These are phyloP conservation scores for Sceliomorpha sp. DNA, from an alignment of 2,888 invertebrate genomes.

Conservation along the genomic window DNA sequence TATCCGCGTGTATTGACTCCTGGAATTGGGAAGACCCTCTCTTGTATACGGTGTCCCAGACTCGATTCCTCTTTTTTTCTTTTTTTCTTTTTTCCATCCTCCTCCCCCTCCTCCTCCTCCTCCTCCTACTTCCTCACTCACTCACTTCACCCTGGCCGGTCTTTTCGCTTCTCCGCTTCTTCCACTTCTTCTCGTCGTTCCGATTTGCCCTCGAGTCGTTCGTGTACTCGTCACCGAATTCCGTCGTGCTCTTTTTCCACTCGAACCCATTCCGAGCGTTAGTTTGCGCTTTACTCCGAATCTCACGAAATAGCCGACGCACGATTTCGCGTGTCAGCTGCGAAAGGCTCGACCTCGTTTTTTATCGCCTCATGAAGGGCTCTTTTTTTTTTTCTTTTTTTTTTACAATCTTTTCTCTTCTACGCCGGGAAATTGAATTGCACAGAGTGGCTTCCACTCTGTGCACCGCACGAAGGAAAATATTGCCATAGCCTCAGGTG, in stretches of 20 bases:
- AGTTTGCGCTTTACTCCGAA: neutral
- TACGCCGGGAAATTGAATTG: slow-evolving; percentile 32
- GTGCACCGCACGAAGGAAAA: slow-evolving; percentile 10
- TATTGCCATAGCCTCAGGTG: slow-evolving; percentile 33
- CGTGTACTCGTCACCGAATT: slow-evolving; percentile 16
- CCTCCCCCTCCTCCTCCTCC: neutral
- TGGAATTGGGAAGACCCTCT: slow-evolving; percentile 70
- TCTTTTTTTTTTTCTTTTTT: no score
- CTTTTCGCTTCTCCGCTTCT: slow-evolving; percentile 11
- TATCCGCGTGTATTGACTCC: slow-evolving; percentile 73
- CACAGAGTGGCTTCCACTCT: neutral
- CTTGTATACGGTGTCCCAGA: slow-evolving; percentile 55
- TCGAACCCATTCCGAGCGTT: slow-evolving; percentile 9
- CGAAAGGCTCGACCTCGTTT: slow-evolving; percentile 22
- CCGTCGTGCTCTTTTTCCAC: slow-evolving; percentile 27
- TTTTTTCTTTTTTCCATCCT: slow-evolving; percentile 6
- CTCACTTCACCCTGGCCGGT: slow-evolving; percentile 1
- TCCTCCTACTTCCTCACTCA: slow-evolving; percentile 11
- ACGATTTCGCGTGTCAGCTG: slow-evolving; percentile 26
- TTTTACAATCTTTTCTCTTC: slow-evolving; percentile 4
- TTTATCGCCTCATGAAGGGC: slow-evolving; percentile 14
- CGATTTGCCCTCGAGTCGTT: slow-evolving; percentile 17
- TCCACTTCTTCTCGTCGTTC: slow-evolving; percentile 13
- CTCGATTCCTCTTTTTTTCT: slow-evolving; percentile 37
- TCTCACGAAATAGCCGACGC: slow-evolving; percentile 33